Evolutionary conservation across 2,797 vertebrate species (phyloP).

Genomic region (Pseudomugil tenellus): DNA sequence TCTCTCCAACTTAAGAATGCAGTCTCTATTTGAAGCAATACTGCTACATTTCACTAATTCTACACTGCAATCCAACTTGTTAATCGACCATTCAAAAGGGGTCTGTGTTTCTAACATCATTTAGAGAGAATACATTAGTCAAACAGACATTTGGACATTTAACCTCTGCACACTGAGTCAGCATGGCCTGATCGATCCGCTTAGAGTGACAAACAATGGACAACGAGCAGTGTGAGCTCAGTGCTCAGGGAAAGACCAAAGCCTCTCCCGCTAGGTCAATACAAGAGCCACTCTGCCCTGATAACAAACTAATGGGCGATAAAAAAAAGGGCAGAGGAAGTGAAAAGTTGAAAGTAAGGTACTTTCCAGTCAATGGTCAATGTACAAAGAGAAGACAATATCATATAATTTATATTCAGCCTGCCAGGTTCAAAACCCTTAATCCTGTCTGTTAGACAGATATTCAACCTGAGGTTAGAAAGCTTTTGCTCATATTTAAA

Average conservation of each 20-base stretch:
- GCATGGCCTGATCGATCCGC: constrained; percentile 67
- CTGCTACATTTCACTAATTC: constrained; percentile 34
- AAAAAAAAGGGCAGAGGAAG: constrained; percentile 48
- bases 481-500: constrained; percentile 15
- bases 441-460: background rate
- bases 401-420: constrained; percentile 39
- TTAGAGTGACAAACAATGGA: constrained; percentile 69
- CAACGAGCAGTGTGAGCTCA: constrained; percentile 41
- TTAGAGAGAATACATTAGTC: constrained; percentile 69
- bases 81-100: constrained; percentile 67
- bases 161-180: constrained; percentile 72
- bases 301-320: constrained; percentile 67
- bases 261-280: constrained; percentile 78
- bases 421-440: constrained; percentile 7
- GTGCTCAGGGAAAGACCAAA: constrained; percentile 42
- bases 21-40: constrained; percentile 19
- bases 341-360: constrained; percentile 33
- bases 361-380: constrained; percentile 36
- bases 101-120: constrained; percentile 58
- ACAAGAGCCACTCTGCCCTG: constrained; percentile 60
- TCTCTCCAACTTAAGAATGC: constrained; percentile 9
- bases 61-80: constrained; percentile 32
- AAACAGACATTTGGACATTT: constrained; percentile 65
- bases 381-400: constrained; percentile 45
- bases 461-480: background rate